Conservation (phyloP, 1,140 invertebrate genomes). For the Drosophila nigrodunni region DNA sequence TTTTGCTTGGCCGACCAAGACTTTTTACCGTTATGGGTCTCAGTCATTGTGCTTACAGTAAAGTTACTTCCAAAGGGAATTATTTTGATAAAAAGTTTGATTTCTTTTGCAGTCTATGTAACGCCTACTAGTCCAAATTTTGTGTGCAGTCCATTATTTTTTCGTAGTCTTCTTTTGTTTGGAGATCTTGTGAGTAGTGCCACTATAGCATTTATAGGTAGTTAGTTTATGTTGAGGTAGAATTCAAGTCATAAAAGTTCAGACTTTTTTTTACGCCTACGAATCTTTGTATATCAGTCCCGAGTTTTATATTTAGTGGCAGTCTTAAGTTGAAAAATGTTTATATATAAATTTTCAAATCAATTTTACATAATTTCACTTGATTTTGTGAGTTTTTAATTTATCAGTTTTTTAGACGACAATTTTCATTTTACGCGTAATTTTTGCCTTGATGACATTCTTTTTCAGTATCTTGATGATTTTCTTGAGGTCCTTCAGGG, state of each 20-base stretch:
- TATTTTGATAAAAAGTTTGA: constrained; percentile 1
- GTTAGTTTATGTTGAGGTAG: not conserved
- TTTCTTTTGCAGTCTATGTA: constrained; percentile 28
- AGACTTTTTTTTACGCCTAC: constrained; percentile 43
- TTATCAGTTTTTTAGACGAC: constrained; percentile 47
- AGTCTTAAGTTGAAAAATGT: constrained; percentile 49
- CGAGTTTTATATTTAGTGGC: constrained; percentile 29
- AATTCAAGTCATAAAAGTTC: constrained; percentile 48
- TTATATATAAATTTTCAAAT: constrained; percentile 14
- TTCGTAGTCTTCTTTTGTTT: constrained; percentile 13
- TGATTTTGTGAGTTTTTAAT: not conserved
- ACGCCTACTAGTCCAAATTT: not conserved
- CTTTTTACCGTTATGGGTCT: constrained; percentile 59
- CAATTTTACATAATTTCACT: not conserved
- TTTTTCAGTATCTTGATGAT: constrained; percentile 77
- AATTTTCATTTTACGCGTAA: constrained; percentile 72
- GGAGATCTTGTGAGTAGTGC: constrained; percentile 50
- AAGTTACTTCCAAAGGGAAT: not conserved
- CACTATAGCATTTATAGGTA: not conserved
- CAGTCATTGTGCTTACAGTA: constrained; percentile 59
- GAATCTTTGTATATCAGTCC: constrained; percentile 58
- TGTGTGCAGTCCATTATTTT: constrained; percentile 1
- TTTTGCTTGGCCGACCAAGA: constrained; percentile 72
- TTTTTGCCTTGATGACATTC: constrained; percentile 69
- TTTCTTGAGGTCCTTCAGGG: constrained; percentile 69